Percentiles rank a stretch among this genome's conserved stretches.
These are phyloP conservation scores for Acanthopleura granulata DNA, from an alignment of 2,888 invertebrate species.

Conservation along the genomic window DNA sequence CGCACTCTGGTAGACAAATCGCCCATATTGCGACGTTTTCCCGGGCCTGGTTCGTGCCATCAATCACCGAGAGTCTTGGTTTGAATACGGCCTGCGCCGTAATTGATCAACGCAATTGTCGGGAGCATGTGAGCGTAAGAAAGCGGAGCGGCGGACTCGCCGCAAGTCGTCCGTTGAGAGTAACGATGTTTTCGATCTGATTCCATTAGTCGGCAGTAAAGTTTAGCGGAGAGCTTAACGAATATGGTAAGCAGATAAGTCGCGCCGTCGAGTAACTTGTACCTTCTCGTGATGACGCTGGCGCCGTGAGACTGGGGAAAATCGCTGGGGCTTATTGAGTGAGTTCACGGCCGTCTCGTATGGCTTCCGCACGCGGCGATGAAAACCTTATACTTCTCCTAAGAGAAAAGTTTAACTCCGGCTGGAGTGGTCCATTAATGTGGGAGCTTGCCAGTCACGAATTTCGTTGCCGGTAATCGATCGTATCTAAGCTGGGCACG, in stretches of 20 bases:
- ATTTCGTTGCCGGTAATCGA: conserved; percentile 9
- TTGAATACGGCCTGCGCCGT: background rate
- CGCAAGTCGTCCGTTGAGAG: background rate
- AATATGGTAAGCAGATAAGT: conserved; percentile 16
- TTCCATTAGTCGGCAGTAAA: conserved; percentile 12
- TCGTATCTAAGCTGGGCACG: conserved; percentile 7
- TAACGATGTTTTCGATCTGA: conserved; percentile 13
- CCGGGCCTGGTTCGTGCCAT: background rate
- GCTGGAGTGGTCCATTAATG: conserved; percentile 14
- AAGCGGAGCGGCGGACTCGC: background rate
- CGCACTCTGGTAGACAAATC: no score
- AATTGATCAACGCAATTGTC: background rate
- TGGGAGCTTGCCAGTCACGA: conserved; percentile 16
- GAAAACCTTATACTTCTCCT: conserved; percentile 17
- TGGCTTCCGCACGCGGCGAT: conserved; percentile 17
- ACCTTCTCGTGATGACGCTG: background rate
- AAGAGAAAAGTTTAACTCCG: conserved; percentile 15
- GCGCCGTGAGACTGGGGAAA: conserved; percentile 13
- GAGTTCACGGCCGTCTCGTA: conserved; percentile 11
- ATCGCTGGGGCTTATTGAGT: conserved; percentile 17
- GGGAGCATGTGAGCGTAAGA: background rate
- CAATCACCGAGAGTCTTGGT: background rate
- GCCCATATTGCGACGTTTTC: no score
- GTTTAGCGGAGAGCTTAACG: conserved; percentile 9
- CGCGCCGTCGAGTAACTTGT: background rate